Conservation (phyloP, 2,113 vertebrate species). For the Sylvia atricapilla region DNA sequence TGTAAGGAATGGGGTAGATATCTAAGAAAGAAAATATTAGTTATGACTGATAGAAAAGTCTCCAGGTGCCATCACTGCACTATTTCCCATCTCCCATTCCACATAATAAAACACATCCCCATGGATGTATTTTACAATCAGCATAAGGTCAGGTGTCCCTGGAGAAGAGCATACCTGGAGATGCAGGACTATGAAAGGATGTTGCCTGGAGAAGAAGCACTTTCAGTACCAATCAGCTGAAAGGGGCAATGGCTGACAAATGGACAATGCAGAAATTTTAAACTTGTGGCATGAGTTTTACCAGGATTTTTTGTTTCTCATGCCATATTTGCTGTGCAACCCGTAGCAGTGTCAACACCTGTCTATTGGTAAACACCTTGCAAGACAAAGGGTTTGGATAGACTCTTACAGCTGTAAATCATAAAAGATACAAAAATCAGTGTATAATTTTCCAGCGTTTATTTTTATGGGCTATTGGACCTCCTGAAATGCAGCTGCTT, state of each 20-base stretch:
- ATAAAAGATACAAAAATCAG: not conserved
- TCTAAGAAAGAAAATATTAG: not conserved
- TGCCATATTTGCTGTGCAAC: not conserved
- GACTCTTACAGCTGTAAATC: not conserved
- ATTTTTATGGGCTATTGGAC: not conserved
- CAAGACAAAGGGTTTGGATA: not conserved
- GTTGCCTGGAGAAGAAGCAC: not conserved
- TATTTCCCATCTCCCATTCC: not conserved
- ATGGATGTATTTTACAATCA: not conserved
- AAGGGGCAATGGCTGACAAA: not conserved
- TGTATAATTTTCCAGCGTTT: not conserved
- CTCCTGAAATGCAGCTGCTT: not conserved
- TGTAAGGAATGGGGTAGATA: not conserved
- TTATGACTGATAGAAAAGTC: not conserved
- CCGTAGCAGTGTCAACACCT: not conserved
- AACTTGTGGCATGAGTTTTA: not conserved
- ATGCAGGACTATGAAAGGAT: not conserved
- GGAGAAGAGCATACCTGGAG: not conserved
- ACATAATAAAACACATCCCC: not conserved
- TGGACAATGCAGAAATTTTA: not conserved
- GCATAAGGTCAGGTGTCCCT: rapidly evolving
- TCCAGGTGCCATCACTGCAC: not conserved
- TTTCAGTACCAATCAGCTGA: not conserved
- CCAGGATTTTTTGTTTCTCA: not conserved
- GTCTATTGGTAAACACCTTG: not conserved